Base-by-base conservation (phyloP, 2,113 vertebrate genomes). In the Ellobius talpinus region DNA sequence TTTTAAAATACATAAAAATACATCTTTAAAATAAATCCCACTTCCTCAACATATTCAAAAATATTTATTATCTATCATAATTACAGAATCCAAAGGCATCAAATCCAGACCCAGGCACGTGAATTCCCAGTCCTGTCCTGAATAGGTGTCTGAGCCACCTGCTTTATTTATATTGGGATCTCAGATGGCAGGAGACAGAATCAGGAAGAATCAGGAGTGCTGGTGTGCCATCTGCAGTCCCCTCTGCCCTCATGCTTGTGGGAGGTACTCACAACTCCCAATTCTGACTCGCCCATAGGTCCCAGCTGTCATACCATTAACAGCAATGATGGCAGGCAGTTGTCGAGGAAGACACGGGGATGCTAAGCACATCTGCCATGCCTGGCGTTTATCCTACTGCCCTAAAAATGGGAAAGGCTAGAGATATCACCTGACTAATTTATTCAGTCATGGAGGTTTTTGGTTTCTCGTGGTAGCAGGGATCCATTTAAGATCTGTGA, bases 401-500 rank as follows among this genome's bases (percentile, higher is more conserved):
- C 81, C 65, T 97, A 96, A 93, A 93, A 97, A 90, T 94, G 94
- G 89, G 90, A 93, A 97, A 93, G 93, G 65, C 55, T 97, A 81
- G 81, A 86, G 94, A 0, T 58, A 95, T 97, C 47, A 91, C 81
- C 93, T 98, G 96, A 96, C 96, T 97, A 82, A 90, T 94, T 94
- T 95, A 97, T 97, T 79, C 97, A 97, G 97, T 94, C 91, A 93
- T 95, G 52, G 86, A 96, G 84, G 50, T 90, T 96, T 97, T 96
- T 63, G 50, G 33, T 42, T 95, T 98, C 97, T 97, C 84, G 87
- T 50, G 79, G 79, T 95, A 96, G 91, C 86, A 96, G 96, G 96
- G 97, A 90, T 98, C 97, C 95, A 91, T 93, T 96, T 39, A 97
- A 98, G 95, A 98, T 97, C 97, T 98, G 95, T 98, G 98, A 85